Base-by-base conservation (phyloP, 2,888 invertebrate species). In the Schizaphis graminum region DNA sequence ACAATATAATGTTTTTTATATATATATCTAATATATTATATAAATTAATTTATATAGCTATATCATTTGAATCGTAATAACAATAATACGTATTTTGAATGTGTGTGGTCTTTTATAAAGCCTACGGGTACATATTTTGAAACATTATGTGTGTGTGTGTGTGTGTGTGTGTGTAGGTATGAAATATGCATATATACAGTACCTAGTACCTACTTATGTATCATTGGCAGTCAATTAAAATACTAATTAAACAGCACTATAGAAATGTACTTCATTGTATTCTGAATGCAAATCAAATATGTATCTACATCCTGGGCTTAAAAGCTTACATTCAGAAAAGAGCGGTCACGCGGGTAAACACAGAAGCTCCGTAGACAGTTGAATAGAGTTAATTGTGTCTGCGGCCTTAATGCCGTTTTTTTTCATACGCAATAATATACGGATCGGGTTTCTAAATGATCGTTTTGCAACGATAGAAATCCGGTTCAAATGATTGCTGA, bases 331-430 rank as follows among this genome's bases (percentile, higher is more conserved):
- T 92, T 67, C 11, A 35, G 85, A 91, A 41, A 86, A 86, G 26
- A 93, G 41, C 85, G 5, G 56, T n/a, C 16, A 47, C 21, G 21
- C 26, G 28, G 41, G 88, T 61, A 49, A 90, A 61, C 89, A 89
- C 93, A 91, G 93, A 94, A 94, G 90, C 90, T 90, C 49, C 2
- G 57, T 61, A 90, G 93, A 94, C 93, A 86, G 90, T 61, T 94
- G 93, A 94, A 94, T 94, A n/a, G 93, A 93, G 93, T 90, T 90
- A 94, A 94, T 94, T 61, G 86, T 90, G 93, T 94, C 47, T 90
- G 92, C 86, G 84, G 85, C 93, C 93, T 94, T 91, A 89, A 90
- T 86, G 90, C 90, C n/a, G 84, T 90, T 90, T 90, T 85, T 85
- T 93, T 89, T 92, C 24, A 56, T 57, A 49, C 57, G 47, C 49